Evolutionary conservation across 2,113 vertebrate species (phyloP).

Genomic region (Balaeniceps rex): DNA sequence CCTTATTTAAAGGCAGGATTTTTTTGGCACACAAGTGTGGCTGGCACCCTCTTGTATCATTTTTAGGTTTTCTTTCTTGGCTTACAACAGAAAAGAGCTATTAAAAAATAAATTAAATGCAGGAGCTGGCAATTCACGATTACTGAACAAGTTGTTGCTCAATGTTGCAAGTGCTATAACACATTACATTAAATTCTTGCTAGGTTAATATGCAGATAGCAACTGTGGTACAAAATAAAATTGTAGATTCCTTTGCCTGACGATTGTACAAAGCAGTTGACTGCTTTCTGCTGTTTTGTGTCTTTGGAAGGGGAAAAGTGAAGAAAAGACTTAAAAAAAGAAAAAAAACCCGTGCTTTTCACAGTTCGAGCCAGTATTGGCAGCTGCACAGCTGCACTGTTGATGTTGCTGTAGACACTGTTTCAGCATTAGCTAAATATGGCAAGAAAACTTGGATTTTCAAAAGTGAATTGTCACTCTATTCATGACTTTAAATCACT

Average conservation of each 20-base stretch:
- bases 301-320: neutral
- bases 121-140: neutral
- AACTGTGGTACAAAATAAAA: neutral
- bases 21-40: neutral
- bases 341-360: neutral
- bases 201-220: neutral
- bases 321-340: neutral
- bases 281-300: neutral
- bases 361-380: neutral
- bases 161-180: neutral
- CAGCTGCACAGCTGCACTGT: neutral
- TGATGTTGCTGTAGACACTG: neutral
- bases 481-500: neutral
- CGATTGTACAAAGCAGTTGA: neutral
- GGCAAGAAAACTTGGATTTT: neutral
- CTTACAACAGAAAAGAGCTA: neutral
- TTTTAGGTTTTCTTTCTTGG: neutral
- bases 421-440: neutral
- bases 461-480: neutral
- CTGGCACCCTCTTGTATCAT: rapidly evolving
- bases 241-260: neutral
- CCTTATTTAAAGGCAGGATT: neutral
- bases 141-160: neutral
- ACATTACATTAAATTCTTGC: neutral
- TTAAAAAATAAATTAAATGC: neutral